A percentile compares a stretch with the other conserved stretches of the same genome.
phyloP scores from a whole-genome alignment of 2,113 vertebrate genomes.

The Dicerorhinus sumatrensis region DNA sequence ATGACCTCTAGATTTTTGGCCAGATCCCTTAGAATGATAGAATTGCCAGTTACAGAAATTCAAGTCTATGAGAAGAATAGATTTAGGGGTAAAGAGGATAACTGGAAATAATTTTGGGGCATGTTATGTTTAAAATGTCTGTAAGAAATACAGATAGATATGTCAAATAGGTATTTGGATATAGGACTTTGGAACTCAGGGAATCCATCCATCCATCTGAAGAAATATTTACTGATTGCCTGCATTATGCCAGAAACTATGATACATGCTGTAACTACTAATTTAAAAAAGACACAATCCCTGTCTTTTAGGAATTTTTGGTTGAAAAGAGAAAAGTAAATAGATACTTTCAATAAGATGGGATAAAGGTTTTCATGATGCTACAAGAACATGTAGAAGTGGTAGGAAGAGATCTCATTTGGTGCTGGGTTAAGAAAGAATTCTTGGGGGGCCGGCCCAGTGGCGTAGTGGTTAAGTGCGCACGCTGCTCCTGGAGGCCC shows the following conservation, averaged over 20 bases:
- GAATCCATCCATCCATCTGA: background rate
- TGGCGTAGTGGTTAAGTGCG: too few species aligned
- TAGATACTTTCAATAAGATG: background rate
- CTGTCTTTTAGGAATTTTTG: background rate
- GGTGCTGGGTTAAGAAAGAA: background rate
- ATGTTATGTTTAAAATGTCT: background rate
- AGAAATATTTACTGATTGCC: conserved; percentile 1
- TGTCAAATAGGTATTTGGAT: background rate
- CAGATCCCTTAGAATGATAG: background rate
- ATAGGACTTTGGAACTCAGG: background rate
- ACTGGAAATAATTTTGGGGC: background rate
- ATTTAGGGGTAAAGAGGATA: background rate
- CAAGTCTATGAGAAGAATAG: background rate
- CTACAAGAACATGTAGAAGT: background rate
- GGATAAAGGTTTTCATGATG: background rate
- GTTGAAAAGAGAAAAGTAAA: background rate
- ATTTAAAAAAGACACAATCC: background rate
- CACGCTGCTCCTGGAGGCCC: too few species aligned
- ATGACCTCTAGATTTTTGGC: background rate
- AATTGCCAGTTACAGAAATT: background rate
- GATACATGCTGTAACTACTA: background rate
- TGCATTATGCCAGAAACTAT: background rate
- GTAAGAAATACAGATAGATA: background rate
- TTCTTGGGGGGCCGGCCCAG: too few species aligned
- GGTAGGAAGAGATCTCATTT: background rate